These are phyloP conservation scores for Ceratina calcarata DNA, from an alignment of 1,140 invertebrate genomes.

Conservation along the genomic window DNA sequence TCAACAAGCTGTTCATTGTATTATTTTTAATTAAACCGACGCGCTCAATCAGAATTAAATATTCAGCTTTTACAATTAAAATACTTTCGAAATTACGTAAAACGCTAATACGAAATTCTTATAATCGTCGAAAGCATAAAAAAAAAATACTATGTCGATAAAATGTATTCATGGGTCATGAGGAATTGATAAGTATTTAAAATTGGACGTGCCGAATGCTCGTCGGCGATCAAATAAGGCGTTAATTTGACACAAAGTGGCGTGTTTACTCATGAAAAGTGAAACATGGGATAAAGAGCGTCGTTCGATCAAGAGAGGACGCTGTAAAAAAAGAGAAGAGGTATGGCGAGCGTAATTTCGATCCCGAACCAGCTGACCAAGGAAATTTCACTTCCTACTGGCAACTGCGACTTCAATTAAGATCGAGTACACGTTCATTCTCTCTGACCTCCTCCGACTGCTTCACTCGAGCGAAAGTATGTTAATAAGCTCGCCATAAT, in stretches of 20 bases:
- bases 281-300: background rate
- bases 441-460: slow-evolving; percentile 39
- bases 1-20: too few relatives aligned
- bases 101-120: too few relatives aligned
- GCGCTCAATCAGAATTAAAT: too few relatives aligned
- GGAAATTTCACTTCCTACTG: slow-evolving; percentile 32
- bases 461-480: slow-evolving; percentile 35
- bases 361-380: background rate
- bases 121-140: too few relatives aligned
- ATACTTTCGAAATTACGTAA: too few relatives aligned
- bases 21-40: too few relatives aligned
- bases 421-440: slow-evolving; percentile 31
- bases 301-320: background rate
- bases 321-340: too few relatives aligned
- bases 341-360: slow-evolving; percentile 19
- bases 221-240: background rate
- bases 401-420: slow-evolving; percentile 24
- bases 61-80: too few relatives aligned
- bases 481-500: slow-evolving; percentile 32
- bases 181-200: background rate
- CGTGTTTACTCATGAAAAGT: background rate
- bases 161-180: too few relatives aligned
- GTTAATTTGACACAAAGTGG: too few relatives aligned
- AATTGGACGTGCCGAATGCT: background rate
- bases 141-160: too few relatives aligned